These are phyloP conservation scores for Drosophila busckii DNA, from an alignment of 1,140 invertebrate genomes.

Conservation along the genomic window DNA sequence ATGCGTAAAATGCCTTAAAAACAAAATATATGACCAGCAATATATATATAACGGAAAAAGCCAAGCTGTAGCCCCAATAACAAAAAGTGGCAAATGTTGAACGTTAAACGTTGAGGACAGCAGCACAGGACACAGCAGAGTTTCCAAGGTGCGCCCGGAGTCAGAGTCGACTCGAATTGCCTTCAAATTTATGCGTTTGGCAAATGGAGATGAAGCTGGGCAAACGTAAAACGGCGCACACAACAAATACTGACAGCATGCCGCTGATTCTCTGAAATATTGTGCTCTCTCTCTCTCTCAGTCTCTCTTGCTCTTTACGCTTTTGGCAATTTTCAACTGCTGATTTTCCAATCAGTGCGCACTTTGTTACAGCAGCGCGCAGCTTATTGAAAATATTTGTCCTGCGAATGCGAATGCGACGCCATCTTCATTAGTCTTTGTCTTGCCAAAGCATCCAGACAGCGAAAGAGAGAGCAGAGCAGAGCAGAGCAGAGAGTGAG, in stretches of 20 bases:
- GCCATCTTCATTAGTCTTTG: conserved; percentile 71
- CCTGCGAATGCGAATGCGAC: conserved; percentile 35
- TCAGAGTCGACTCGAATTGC: conserved; percentile 51
- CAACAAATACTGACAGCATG: conserved; percentile 54
- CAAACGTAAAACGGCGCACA: no score
- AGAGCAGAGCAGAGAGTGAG: background rate
- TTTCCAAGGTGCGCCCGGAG: conserved; percentile 59
- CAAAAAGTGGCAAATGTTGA: background rate
- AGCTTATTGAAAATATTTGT: conserved; percentile 75
- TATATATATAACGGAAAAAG: conserved; percentile 36
- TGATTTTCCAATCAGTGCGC: conserved; percentile 75
- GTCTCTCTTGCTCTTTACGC: background rate
- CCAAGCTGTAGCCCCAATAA: background rate
- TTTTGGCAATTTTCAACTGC: conserved; percentile 67
- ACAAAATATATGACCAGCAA: conserved; percentile 60
- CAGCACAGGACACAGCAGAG: conserved; percentile 14
- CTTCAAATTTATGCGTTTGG: conserved; percentile 65
- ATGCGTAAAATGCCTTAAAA: conserved; percentile 69
- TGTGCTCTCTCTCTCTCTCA: conserved; percentile 13
- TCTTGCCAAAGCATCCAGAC: conserved; percentile 17
- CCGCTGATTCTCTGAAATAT: conserved; percentile 57
- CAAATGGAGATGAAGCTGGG: conserved; percentile 50
- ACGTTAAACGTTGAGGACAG: background rate
- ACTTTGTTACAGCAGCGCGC: conserved; percentile 54
- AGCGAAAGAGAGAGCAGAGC: background rate